These are phyloP conservation scores for Lepidonotus clava DNA, from an alignment of 2,888 invertebrate genomes.

Conservation along the genomic window DNA sequence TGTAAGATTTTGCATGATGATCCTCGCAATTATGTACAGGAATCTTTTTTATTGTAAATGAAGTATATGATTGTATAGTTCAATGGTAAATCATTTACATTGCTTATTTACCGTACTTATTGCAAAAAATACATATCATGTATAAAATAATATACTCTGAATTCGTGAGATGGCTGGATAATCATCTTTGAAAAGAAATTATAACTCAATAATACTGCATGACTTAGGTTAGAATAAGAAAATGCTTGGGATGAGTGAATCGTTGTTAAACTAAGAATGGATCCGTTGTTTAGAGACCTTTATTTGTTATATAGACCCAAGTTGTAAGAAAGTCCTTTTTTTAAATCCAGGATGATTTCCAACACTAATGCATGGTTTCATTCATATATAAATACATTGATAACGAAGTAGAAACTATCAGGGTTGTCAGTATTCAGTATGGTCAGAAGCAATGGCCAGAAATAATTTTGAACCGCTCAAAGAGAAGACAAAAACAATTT, in stretches of 20 bases:
- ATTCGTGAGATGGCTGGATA: slow-evolving; percentile 38
- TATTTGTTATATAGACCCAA: slow-evolving; percentile 25
- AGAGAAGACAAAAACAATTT: no score
- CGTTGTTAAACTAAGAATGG: background rate
- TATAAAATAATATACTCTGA: slow-evolving; percentile 18
- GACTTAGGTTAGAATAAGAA: background rate
- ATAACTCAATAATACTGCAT: background rate
- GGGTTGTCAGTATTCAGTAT: no score
- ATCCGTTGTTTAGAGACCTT: background rate
- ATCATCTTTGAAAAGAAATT: background rate
- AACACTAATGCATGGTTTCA: slow-evolving; percentile 5
- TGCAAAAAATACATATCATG: slow-evolving; percentile 30
- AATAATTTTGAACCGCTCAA: no score
- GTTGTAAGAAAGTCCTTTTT: slow-evolving; percentile 19
- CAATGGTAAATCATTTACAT: background rate
- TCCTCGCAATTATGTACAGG: slow-evolving; percentile 31
- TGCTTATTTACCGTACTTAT: background rate
- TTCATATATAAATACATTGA: no score
- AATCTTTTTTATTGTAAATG: background rate
- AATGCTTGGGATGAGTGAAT: background rate
- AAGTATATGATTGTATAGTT: slow-evolving; percentile 3
- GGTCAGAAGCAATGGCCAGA: no score
- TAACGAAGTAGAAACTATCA: no score
- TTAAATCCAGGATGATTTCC: slow-evolving; percentile 2
- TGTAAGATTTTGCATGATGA: background rate